These are phyloP conservation scores for Helicoverpa zea DNA, from an alignment of 1,140 invertebrate genomes.

Conservation along the genomic window DNA sequence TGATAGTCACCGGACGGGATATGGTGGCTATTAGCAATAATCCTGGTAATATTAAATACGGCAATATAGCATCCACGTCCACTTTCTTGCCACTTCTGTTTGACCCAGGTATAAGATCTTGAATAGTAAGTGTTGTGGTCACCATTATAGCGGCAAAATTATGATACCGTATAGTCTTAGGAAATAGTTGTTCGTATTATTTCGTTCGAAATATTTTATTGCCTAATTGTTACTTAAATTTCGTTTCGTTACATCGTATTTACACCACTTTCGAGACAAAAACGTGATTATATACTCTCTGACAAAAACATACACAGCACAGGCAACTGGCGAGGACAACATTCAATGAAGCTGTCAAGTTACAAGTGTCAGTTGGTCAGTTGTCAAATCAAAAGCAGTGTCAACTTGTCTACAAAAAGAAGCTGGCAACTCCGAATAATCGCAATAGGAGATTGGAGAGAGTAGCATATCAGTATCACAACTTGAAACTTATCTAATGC, in stretches of 20 bases:
- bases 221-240: not conserved
- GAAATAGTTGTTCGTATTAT: not conserved
- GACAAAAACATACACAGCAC: too few species aligned
- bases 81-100: constrained; percentile 71
- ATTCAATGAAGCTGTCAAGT: too few species aligned
- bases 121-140: constrained; percentile 61
- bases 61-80: constrained; percentile 87
- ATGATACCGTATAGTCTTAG: too few species aligned
- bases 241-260: constrained; percentile 13
- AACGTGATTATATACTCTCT: too few species aligned
- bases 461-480: too few species aligned
- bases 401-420: too few species aligned
- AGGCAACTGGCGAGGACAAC: too few species aligned
- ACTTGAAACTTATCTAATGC: too few species aligned
- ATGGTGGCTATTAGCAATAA: constrained; percentile 88
- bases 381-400: too few species aligned
- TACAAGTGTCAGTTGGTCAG: too few species aligned
- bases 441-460: too few species aligned
- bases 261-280: not conserved
- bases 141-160: constrained; percentile 54
- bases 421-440: too few species aligned
- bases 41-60: constrained; percentile 88
- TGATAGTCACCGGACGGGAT: constrained; percentile 87
- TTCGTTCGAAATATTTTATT: not conserved
- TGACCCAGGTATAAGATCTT: constrained; percentile 70